A percentile compares a stretch with the other conserved stretches of the same genome.
phyloP scores from a whole-genome alignment of 1,140 invertebrate genomes.

The Hylyphantes graminicola region DNA sequence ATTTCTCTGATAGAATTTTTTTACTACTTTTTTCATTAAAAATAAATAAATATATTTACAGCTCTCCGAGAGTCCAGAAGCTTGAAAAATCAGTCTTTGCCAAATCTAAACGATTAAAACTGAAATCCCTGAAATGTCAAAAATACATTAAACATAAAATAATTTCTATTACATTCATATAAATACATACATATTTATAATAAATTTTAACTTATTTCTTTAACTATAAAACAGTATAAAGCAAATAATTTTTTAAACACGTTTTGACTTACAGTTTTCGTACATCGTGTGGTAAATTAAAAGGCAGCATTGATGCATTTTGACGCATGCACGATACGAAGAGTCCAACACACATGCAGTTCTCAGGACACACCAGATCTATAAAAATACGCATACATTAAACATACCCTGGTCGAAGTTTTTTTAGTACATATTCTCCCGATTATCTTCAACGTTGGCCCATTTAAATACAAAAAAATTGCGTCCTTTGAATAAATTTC shows the following conservation, averaged over 20 bases:
- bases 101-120: constrained; percentile 60
- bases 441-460: too few relatives aligned
- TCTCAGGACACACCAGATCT: constrained; percentile 63
- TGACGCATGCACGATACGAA: constrained; percentile 61
- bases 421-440: too few relatives aligned
- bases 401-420: too few relatives aligned
- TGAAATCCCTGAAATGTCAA: constrained; percentile 61
- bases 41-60: constrained; percentile 57
- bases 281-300: constrained; percentile 49
- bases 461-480: too few relatives aligned
- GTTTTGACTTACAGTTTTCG: constrained; percentile 62
- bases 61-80: constrained; percentile 62
- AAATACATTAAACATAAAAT: constrained; percentile 12
- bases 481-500: too few relatives aligned
- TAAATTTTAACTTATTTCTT: not conserved
- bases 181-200: not conserved
- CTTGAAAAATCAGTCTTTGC: constrained; percentile 55
- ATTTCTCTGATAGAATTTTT: too few relatives aligned
- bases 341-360: constrained; percentile 62
- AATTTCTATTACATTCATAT: not conserved
- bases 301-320: constrained; percentile 54
- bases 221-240: not conserved
- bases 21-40: not conserved
- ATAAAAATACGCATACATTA: not conserved
- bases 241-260: not conserved